Evolutionary conservation across 2,797 vertebrate species (phyloP).

Genomic region (Carapus acus): DNA sequence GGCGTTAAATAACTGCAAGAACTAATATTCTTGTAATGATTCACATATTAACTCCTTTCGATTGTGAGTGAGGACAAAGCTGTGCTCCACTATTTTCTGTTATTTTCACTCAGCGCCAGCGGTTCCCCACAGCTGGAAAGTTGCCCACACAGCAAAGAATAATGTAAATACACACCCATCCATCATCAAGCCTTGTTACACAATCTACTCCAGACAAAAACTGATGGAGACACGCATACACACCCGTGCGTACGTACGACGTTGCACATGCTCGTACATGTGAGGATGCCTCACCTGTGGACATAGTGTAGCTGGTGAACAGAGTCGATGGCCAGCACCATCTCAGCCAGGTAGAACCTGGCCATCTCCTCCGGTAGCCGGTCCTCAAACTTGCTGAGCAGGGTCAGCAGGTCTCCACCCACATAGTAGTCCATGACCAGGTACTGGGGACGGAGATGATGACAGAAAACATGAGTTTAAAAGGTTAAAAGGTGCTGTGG

Average conservation of each 20-base stretch:
- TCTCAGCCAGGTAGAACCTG: conserved; percentile 96
- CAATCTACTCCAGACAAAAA: conserved; percentile 9
- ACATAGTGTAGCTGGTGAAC: conserved; percentile 98
- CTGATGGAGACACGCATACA: conserved; percentile 7
- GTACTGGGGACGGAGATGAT: conserved; percentile 71
- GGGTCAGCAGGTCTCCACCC: conserved; percentile 93
- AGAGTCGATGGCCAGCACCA: conserved; percentile 98
- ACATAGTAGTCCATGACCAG: conserved; percentile 99
- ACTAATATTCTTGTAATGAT: conserved; percentile 24
- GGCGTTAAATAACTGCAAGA: conserved; percentile 21
- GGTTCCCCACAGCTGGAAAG: conserved; percentile 25
- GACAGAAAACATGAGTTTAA: not conserved
- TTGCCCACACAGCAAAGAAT: conserved; percentile 28
- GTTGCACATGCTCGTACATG: not conserved
- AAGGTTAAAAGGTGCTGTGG: too few relatives aligned
- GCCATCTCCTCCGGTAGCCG: conserved; percentile 97
- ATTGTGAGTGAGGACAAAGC: conserved; percentile 29
- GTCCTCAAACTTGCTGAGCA: conserved; percentile 99
- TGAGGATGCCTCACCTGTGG: conserved; percentile 79
- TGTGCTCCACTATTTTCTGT: not conserved
- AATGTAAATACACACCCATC: conserved; percentile 27
- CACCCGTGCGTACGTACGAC: not conserved
- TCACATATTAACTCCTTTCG: conserved; percentile 13
- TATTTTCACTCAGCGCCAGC: conserved; percentile 30
- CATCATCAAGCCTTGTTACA: conserved; percentile 24